phyloP scores from a whole-genome alignment of 2,113 vertebrate species.

The Dicrurus megarhynchus region DNA sequence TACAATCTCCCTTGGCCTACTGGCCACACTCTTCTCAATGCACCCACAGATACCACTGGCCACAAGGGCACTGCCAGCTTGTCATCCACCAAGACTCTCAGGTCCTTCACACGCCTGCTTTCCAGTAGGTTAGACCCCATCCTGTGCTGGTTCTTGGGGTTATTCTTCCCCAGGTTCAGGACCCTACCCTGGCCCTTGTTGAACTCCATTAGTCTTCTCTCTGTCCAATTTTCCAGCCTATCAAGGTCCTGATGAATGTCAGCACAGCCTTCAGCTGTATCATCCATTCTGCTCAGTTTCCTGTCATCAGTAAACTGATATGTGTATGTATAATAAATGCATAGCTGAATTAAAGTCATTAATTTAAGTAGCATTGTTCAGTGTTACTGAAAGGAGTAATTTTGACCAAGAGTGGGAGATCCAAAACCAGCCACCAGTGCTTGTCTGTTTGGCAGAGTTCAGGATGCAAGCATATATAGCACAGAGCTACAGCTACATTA shows the following conservation, averaged over 20 bases:
- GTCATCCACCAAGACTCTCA: neutral
- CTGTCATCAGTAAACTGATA: neutral
- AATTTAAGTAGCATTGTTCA: neutral
- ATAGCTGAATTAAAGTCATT: neutral
- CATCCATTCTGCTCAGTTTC: neutral
- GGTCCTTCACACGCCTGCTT: neutral
- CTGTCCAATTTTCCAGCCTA: neutral
- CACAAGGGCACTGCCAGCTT: neutral
- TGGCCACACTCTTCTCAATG: too few species aligned
- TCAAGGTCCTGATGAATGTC: neutral
- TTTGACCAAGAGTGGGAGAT: neutral
- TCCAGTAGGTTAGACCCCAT: neutral
- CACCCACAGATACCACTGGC: neutral
- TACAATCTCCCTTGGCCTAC: neutral
- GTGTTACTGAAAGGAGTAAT: neutral
- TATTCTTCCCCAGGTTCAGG: neutral
- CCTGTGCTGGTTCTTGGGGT: neutral
- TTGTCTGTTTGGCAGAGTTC: neutral
- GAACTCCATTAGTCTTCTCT: neutral
- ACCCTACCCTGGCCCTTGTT: neutral
- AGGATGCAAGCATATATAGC: neutral
- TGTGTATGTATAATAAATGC: neutral
- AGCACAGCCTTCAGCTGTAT: neutral
- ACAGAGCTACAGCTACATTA: neutral
- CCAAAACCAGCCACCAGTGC: neutral